Base-by-base conservation (phyloP, 2,113 vertebrate species). In the Sinocyclocheilus anophthalmus region DNA sequence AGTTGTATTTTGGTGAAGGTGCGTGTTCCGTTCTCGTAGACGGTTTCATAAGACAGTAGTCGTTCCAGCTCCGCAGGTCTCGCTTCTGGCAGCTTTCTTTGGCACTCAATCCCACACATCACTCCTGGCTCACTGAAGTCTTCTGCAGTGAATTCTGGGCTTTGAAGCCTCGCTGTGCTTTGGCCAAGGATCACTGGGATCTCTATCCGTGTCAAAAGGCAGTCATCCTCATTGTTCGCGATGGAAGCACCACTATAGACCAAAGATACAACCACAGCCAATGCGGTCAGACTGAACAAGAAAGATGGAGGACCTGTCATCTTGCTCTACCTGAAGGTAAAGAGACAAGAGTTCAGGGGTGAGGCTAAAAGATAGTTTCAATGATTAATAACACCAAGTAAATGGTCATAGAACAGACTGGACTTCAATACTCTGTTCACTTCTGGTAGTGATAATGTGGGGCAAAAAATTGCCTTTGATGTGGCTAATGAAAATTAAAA, bases 61-160 rank as follows among this genome's bases (percentile, higher is more conserved):
- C 94, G 93, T 88, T 98, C 96, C 88, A 96, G 91, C 20, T 97
- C 95, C 18, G 90, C 88, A 55, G 92, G 91, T 86, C 91, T 95
- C 24, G 96, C 90, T 22, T 89, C 80, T 0, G 96, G 95, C 3
- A 94, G 84, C 13, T 88, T 90, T 33, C 92, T 93, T 88, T 97
- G 97, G 88, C 96, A 98, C 89, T 97, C 96, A 1, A 97, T 97
- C 76, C 97, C 97, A 88, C 97, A 99, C 8, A 92, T 91, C 0
- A 89, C 45, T 9, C 82, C 90, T 42, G 92, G 79, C 59, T 90
- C 77, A 3, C 89, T 59, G 50, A 78, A 86, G 33, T 87, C 7
- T 1, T 94, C 92, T 37, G 93, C 95, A 77, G 93, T 89, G 88
- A 97, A 97, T 4, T 83, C 87, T 55, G 96, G 92, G 65, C 89